Evolutionary conservation across 92 coral and sea anemone genomes (phyloP).

Genomic region (Isaurus tuberculatus): DNA sequence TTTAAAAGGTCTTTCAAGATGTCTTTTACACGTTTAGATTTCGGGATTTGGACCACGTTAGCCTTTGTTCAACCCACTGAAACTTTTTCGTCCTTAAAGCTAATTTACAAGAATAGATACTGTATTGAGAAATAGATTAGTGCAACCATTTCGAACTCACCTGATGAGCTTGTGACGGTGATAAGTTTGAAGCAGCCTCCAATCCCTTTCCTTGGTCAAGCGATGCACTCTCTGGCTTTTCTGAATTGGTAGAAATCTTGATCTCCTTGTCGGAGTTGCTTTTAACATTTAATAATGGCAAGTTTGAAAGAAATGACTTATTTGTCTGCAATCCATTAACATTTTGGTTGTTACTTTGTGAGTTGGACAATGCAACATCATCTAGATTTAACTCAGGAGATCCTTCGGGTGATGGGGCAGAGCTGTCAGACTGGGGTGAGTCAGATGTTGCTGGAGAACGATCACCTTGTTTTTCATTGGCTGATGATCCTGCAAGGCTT

Average conservation of each 20-base stretch:
- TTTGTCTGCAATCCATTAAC: slow-evolving; percentile 61
- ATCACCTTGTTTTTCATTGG: slow-evolving; percentile 37
- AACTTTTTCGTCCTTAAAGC: too few relatives aligned
- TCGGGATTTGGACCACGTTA: too few relatives aligned
- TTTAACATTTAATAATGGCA: slow-evolving; percentile 18
- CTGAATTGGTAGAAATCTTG: slow-evolving; percentile 15
- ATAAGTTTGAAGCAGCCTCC: slow-evolving; percentile 1
- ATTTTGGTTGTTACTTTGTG: slow-evolving; percentile 73
- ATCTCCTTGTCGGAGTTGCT: slow-evolving; percentile 21
- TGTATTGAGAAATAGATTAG: too few relatives aligned
- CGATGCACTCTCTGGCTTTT: slow-evolving; percentile 13
- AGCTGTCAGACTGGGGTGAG: slow-evolving; percentile 91
- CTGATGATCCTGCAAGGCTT: slow-evolving; percentile 49
- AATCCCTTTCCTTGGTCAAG: slow-evolving; percentile 14
- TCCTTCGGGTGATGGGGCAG: slow-evolving; percentile 98
- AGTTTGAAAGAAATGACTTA: slow-evolving; percentile 58
- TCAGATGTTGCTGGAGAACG: slow-evolving; percentile 48
- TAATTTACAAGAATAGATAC: too few relatives aligned
- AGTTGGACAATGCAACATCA: slow-evolving; percentile 76
- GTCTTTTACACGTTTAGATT: too few relatives aligned
- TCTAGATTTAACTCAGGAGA: slow-evolving; percentile 94
- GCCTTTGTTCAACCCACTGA: too few relatives aligned
- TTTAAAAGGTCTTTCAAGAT: too few relatives aligned
- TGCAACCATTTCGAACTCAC: background rate
- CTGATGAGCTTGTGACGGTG: slow-evolving; percentile 42